Evolutionary conservation across 2,113 vertebrate species (phyloP).

Genomic region (Agapornis roseicollis): DNA sequence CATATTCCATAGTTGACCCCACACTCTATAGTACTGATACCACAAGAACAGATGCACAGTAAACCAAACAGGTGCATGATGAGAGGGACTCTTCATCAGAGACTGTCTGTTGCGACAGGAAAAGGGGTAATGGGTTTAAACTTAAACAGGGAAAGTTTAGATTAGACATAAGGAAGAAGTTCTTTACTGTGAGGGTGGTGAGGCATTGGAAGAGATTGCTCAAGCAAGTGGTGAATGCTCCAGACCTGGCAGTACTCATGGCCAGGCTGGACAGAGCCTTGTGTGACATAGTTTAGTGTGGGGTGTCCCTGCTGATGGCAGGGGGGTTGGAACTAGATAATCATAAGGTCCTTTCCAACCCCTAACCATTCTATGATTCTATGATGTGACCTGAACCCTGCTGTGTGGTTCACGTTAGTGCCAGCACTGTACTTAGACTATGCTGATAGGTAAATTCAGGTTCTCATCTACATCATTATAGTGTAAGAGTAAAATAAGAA

Average conservation of each 20-base stretch:
- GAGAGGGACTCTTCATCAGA: neutral
- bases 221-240: neutral
- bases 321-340: neutral
- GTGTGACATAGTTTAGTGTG: neutral
- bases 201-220: neutral
- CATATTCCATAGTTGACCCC: neutral
- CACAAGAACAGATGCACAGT: neutral
- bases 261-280: neutral
- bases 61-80: neutral
- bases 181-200: neutral
- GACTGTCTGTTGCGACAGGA: neutral
- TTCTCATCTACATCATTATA: neutral
- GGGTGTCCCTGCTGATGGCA: neutral
- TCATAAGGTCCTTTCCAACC: neutral
- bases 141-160: neutral
- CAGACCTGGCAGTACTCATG: neutral
- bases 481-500: neutral
- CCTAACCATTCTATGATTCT: neutral
- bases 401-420: accelerated
- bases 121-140: neutral
- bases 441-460: neutral
- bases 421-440: neutral
- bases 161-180: neutral
- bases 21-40: neutral
- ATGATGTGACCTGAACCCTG: neutral